Conservation (phyloP, 2,888 invertebrate genomes). For the Yponomeuta evonymella region DNA sequence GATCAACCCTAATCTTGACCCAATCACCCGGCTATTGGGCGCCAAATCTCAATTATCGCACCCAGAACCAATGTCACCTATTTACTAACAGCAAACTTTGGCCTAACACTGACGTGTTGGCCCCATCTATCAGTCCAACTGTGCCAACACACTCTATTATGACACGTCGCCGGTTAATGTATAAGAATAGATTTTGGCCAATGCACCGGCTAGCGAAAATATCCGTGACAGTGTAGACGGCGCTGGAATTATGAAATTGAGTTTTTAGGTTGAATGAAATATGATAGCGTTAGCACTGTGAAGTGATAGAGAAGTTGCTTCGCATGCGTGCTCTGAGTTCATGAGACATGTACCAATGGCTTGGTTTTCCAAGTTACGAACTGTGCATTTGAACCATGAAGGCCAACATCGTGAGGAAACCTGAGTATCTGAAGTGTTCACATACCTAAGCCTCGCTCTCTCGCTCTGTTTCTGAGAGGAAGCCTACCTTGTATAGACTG, state of each 20-base stretch:
- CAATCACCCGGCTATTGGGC: not conserved
- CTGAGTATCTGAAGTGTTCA: no score
- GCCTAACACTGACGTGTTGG: not conserved
- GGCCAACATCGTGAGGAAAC: no score
- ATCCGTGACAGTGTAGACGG: conserved; percentile 19
- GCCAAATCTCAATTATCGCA: conserved; percentile 1
- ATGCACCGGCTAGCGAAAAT: conserved; percentile 19
- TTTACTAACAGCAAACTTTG: conserved; percentile 9
- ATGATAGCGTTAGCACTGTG: no score
- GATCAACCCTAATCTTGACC: not conserved
- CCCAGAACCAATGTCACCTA: conserved; percentile 6
- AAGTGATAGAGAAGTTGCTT: no score
- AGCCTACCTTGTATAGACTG: no score
- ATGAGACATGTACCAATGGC: no score
- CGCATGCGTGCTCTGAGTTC: no score
- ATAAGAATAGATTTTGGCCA: conserved; percentile 29
- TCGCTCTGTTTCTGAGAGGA: no score
- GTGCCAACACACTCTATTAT: conserved; percentile 41
- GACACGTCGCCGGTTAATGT: conserved; percentile 45
- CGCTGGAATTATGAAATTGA: conserved; percentile 15
- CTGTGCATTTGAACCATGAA: no score
- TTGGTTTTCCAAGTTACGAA: no score
- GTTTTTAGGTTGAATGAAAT: not conserved
- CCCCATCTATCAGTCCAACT: conserved; percentile 28
- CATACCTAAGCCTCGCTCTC: no score